Percentiles rank a stretch among this genome's conserved stretches.
Evolutionary conservation across 2,888 invertebrate genomes (phyloP).

Genomic region (Gnatocerus cornutus): DNA sequence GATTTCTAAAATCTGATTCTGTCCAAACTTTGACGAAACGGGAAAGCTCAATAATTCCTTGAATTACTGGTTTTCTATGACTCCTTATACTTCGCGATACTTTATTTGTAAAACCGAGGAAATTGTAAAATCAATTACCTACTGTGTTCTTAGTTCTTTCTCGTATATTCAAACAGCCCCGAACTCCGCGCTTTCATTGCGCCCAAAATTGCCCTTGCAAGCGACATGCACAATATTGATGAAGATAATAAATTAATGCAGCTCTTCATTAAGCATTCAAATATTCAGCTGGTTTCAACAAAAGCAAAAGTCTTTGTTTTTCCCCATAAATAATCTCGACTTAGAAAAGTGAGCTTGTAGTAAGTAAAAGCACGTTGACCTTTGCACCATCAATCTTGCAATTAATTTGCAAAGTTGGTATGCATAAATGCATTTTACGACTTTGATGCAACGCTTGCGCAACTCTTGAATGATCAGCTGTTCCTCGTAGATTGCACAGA

Average conservation of each 20-base stretch:
- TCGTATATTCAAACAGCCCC: not conserved
- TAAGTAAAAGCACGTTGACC: conserved; percentile 16
- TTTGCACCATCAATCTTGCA: conserved; percentile 14
- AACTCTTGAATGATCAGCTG: conserved; percentile 43
- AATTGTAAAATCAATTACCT: too few relatives aligned
- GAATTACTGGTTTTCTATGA: too few relatives aligned
- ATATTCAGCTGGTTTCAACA: not conserved
- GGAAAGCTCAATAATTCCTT: too few relatives aligned
- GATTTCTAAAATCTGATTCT: too few relatives aligned
- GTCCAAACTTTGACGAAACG: too few relatives aligned
- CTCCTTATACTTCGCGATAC: too few relatives aligned
- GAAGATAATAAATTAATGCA: not conserved
- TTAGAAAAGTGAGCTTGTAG: not conserved
- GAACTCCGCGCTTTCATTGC: not conserved
- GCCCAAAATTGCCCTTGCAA: not conserved
- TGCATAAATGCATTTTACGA: conserved; percentile 43
- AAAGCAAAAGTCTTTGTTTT: not conserved
- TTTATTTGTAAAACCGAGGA: too few relatives aligned
- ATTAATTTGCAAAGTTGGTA: conserved; percentile 12
- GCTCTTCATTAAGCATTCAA: conserved; percentile 5
- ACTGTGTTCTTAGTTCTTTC: not conserved
- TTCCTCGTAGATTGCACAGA: conserved; percentile 31
- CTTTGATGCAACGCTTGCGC: conserved; percentile 45
- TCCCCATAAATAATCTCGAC: not conserved
- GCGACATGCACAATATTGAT: conserved; percentile 5